Percentiles rank a stretch among this genome's conserved stretches.
Conservation (phyloP, 2,113 vertebrate species). For the Hippopotamus amphibius region DNA sequence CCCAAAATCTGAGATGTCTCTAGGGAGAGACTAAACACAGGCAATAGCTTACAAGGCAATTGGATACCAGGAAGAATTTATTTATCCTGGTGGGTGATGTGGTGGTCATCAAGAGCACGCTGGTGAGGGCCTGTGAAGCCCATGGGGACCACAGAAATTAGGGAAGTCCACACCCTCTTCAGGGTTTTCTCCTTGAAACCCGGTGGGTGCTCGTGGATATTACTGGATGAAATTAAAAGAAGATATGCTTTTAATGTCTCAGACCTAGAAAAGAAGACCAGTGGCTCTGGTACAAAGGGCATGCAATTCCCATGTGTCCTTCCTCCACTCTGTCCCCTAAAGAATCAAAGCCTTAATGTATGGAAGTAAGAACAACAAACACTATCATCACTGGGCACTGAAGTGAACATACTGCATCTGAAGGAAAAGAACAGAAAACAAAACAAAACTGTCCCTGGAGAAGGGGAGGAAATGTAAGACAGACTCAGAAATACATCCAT, state of each 20-base stretch:
- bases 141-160: neutral
- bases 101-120: neutral
- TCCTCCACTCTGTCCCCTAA: neutral
- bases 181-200: neutral
- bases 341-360: neutral
- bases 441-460: neutral
- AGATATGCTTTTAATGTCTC: neutral
- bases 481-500: neutral
- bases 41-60: neutral
- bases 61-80: neutral
- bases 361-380: neutral
- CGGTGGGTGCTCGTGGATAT: neutral
- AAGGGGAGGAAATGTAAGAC: neutral
- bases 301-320: neutral
- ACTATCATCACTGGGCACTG: neutral
- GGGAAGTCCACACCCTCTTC: neutral
- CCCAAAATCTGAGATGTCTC: neutral
- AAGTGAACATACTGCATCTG: neutral
- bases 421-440: neutral
- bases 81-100: neutral
- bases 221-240: neutral
- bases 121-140: fast-evolving
- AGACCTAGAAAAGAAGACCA: neutral
- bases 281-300: neutral
- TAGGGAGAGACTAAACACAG: neutral